Conservation (phyloP, 2,797 vertebrate species). For the Leuciscus waleckii region DNA sequence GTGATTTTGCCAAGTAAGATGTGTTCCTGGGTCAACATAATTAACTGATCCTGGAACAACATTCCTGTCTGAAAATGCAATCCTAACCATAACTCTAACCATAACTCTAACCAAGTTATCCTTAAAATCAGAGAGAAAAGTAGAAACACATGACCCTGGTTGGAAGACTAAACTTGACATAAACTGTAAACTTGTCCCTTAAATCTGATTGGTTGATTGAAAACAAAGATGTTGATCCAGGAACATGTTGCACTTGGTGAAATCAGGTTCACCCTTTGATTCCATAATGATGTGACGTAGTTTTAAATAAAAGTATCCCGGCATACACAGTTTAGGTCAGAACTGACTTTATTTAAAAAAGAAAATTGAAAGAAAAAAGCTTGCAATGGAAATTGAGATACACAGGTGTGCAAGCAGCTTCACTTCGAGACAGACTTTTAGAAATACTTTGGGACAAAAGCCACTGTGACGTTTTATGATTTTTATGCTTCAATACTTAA, state of each 20-base stretch:
- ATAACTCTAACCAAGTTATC: neutral
- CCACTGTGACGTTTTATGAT: conserved; percentile 78
- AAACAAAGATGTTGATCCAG: no score
- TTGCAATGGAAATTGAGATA: conserved; percentile 77
- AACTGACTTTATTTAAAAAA: conserved; percentile 82
- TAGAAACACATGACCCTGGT: neutral
- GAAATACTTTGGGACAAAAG: conserved; percentile 80
- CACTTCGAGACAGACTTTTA: conserved; percentile 73
- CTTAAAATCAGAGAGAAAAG: neutral
- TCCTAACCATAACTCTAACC: neutral
- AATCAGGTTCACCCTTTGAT: neutral
- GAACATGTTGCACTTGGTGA: neutral
- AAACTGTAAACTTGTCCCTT: neutral
- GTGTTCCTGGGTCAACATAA: neutral
- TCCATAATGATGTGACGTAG: neutral
- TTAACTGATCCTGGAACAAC: neutral
- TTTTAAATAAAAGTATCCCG: neutral
- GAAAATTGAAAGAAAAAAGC: conserved; percentile 54
- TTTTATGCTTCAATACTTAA: conserved; percentile 70
- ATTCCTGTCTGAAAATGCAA: neutral
- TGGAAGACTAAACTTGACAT: neutral
- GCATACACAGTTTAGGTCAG: conserved; percentile 66
- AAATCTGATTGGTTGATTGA: neutral
- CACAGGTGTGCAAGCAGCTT: conserved; percentile 73
- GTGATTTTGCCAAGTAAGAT: neutral